These are phyloP conservation scores for Andrena trimmerana DNA, from an alignment of 2,888 invertebrate species.

Conservation along the genomic window DNA sequence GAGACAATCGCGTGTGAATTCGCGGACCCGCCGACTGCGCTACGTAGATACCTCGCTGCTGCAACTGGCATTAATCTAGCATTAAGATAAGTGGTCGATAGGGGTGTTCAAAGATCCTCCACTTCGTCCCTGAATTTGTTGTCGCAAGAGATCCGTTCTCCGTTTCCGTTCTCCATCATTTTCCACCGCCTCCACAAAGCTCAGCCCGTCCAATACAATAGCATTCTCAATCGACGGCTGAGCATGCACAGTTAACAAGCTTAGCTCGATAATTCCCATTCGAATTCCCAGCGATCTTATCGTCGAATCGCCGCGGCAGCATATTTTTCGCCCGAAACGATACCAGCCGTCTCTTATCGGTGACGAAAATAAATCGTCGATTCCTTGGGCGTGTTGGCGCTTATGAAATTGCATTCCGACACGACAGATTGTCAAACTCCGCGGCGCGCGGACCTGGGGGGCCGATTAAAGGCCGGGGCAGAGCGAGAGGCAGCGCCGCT, in stretches of 20 bases:
- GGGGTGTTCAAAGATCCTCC: too few species aligned
- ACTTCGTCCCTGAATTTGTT: too few species aligned
- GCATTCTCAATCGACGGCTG: not conserved
- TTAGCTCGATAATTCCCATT: not conserved
- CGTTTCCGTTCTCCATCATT: too few species aligned
- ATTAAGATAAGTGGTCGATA: not conserved
- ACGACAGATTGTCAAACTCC: slow-evolving; percentile 59
- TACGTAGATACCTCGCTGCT: not conserved
- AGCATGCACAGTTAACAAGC: too few species aligned
- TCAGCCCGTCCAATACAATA: too few species aligned
- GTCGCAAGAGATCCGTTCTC: too few species aligned
- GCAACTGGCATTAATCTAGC: not conserved
- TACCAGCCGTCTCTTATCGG: slow-evolving; percentile 17
- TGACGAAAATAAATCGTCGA: slow-evolving; percentile 30
- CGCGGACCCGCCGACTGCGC: not conserved
- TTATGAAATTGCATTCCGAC: slow-evolving; percentile 61
- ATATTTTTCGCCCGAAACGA: slow-evolving; percentile 14
- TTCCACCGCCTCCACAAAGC: not conserved
- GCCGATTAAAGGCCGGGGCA: not conserved
- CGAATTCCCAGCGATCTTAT: slow-evolving; percentile 29
- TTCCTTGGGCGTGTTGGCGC: slow-evolving; percentile 59
- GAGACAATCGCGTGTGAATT: slow-evolving; percentile 16
- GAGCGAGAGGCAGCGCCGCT: not conserved
- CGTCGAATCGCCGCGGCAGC: slow-evolving; percentile 15
- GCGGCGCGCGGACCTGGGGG: not conserved